Base-by-base conservation (phyloP, 2,113 vertebrate genomes). In the Neodontobutis hainanensis region DNA sequence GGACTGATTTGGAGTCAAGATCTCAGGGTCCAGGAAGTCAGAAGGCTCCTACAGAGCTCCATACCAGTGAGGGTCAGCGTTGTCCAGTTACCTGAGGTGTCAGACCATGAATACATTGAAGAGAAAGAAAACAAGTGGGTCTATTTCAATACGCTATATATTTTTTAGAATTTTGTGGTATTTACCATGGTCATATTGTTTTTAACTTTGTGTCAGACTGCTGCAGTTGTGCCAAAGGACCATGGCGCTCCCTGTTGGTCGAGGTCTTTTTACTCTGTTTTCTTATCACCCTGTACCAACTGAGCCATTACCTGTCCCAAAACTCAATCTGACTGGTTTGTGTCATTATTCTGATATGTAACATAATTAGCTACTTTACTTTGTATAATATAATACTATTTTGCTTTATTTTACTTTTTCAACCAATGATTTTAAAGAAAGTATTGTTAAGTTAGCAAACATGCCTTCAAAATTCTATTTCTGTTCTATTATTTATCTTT, bases 231-330 rank as follows among this genome's bases (percentile, higher is more conserved):
- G 96, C 78, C 97, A 99, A 82, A 88, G 97, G 68, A 98, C 97
- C 42, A 99, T 99, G 97, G 94, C 96, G 0, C 93, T 99, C 2
- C 96, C 97, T 0, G 93, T 99, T 0, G 97, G 97, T 19, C 88
- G 97, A 81, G 97, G 96, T n/a, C 95, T 99, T 89, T 98, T 99
- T 83, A 99, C 96, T 4, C 87, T 99, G 62, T 99, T 98, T 87
- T 98, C 97, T 0, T 96, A 99, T 40, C 95, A 98, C 19, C 97
- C 97, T 0, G 95, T 99, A 44, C 96, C 96, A 0, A 98, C 97
- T 0, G 96, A 99, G 68, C 96, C 96, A 4, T 81, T 99, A 62
- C 96, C 96, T 6, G 95, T 99, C 48, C 96, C 97, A 0, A 99
- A 99, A 71, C 84, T 99, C 65, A 99, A 99, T 78, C 91, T 99